These are phyloP conservation scores for Cololabis saira DNA, from an alignment of 2,113 vertebrate genomes.

Conservation along the genomic window DNA sequence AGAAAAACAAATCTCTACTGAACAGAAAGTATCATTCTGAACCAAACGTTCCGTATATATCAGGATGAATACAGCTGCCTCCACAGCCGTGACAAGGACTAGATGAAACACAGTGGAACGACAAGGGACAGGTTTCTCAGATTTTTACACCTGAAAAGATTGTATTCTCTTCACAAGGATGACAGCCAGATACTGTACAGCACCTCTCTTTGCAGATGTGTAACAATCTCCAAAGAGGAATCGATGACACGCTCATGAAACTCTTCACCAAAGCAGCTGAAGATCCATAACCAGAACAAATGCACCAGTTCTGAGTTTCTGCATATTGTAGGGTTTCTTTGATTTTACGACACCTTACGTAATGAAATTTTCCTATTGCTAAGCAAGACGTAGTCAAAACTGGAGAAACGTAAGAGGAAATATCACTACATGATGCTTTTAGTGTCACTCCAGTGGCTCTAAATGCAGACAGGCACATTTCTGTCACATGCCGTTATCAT, in stretches of 20 bases:
- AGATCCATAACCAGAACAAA: not conserved
- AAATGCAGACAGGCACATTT: constrained; percentile 16
- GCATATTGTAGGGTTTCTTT: not conserved
- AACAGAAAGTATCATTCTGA: not conserved
- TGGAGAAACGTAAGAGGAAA: not conserved
- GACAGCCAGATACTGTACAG: constrained; percentile 23
- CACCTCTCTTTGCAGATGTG: constrained; percentile 27
- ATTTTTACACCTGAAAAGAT: not conserved
- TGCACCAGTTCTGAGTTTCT: not conserved
- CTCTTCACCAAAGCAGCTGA: constrained; percentile 7
- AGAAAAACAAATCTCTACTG: too few relatives aligned
- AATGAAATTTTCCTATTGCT: not conserved
- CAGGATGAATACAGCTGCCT: not conserved
- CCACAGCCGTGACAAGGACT: not conserved
- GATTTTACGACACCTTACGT: not conserved
- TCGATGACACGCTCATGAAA: constrained; percentile 24
- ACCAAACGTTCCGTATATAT: not conserved
- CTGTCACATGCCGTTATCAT: constrained; percentile 34
- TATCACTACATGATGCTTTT: constrained; percentile 2
- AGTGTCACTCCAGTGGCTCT: not conserved
- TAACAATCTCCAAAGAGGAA: constrained; percentile 11
- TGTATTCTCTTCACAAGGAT: constrained; percentile 7
- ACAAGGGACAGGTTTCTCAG: not conserved
- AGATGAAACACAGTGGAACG: not conserved
- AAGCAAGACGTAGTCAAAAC: not conserved